These are phyloP conservation scores for Catocala fraxini DNA, from an alignment of 2,888 invertebrate species.

Conservation along the genomic window DNA sequence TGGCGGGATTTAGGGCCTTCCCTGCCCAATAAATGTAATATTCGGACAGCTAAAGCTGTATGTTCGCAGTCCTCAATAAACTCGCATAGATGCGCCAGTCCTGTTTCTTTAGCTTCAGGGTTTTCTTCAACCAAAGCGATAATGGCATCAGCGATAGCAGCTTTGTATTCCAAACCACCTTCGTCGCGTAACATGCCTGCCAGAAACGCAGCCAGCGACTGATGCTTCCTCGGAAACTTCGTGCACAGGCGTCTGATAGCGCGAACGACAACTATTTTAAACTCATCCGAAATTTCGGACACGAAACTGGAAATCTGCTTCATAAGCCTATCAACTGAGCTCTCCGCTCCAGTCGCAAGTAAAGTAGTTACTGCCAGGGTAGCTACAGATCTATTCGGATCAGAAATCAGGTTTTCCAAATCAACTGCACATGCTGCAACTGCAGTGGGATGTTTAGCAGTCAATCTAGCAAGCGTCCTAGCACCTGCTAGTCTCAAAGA, in stretches of 20 bases:
- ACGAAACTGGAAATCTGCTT: slow-evolving; percentile 99
- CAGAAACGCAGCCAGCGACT: slow-evolving; percentile 97
- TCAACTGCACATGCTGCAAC: slow-evolving; percentile 99
- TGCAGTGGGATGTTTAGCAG: slow-evolving; percentile 98
- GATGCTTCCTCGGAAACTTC: slow-evolving; percentile 99
- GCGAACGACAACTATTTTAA: slow-evolving; percentile 99
- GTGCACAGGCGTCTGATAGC: slow-evolving; percentile 95
- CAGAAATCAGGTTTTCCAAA: slow-evolving; percentile 98
- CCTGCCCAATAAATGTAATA: slow-evolving; percentile 97
- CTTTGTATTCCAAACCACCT: slow-evolving; percentile 99
- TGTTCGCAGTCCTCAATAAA: slow-evolving; percentile 99
- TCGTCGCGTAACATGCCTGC: slow-evolving; percentile 99
- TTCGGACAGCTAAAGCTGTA: slow-evolving; percentile 97
- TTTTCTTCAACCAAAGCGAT: slow-evolving; percentile 99
- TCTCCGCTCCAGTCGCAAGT: slow-evolving; percentile 99
- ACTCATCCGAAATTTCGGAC: slow-evolving; percentile 99
- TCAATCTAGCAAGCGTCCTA: slow-evolving; percentile 97
- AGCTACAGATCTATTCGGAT: slow-evolving; percentile 98
- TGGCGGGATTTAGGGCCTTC: slow-evolving; percentile 98
- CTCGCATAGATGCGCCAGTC: slow-evolving; percentile 98
- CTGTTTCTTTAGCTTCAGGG: slow-evolving; percentile 98
- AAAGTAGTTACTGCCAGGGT: slow-evolving; percentile 99
- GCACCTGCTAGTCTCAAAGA: slow-evolving; percentile 99
- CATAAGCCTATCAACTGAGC: slow-evolving; percentile 99
- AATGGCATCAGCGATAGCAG: slow-evolving; percentile 99